Evolutionary conservation across 2,888 invertebrate species (phyloP).

Genomic region (Dryomyza anilis): DNA sequence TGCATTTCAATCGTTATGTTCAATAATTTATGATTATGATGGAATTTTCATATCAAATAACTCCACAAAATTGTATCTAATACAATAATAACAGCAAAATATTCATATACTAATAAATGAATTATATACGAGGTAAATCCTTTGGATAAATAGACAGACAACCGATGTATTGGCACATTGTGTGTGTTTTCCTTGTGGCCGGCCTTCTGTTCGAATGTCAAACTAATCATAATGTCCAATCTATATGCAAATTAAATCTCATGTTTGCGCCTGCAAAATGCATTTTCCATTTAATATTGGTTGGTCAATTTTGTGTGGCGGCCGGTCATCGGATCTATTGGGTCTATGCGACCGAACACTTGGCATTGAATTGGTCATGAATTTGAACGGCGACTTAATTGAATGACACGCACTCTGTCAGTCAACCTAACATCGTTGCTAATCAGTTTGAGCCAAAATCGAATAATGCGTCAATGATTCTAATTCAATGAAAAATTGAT

Average conservation of each 20-base stretch:
- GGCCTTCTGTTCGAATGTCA: not conserved
- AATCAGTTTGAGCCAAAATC: not conserved
- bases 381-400: too few species aligned
- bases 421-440: too few species aligned
- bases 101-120: too few species aligned
- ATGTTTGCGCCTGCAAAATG: not conserved
- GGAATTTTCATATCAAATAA: too few species aligned
- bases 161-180: not conserved
- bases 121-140: too few species aligned
- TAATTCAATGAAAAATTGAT: not conserved
- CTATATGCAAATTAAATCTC: constrained; percentile 10
- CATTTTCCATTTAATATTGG: not conserved
- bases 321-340: not conserved
- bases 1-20: too few species aligned
- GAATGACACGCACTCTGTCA: not conserved
- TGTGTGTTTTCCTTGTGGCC: not conserved
- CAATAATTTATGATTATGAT: too few species aligned
- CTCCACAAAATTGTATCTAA: too few species aligned
- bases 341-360: not conserved
- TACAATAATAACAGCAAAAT: too few species aligned
- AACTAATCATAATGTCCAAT: constrained; percentile 8
- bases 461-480: not conserved
- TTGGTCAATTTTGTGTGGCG: not conserved
- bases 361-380: too few species aligned
- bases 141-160: too few species aligned